Evolutionary conservation across 2,113 vertebrate genomes (phyloP), one percentile per base, ranked within the genome.

Genomic region (Caranx ignobilis): DNA sequence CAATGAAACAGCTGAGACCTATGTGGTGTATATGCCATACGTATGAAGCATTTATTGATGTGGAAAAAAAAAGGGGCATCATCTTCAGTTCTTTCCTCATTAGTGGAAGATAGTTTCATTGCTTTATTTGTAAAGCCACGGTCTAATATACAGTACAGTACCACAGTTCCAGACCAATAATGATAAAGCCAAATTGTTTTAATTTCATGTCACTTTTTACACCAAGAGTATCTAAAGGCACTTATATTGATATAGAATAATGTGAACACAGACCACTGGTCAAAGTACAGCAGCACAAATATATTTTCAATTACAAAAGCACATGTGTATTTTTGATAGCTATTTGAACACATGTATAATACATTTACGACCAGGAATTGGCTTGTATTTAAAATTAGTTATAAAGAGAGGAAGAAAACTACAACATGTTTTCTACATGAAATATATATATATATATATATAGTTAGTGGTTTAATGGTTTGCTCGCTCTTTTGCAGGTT

Each of bases 271-370:
- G 7, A 56, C 8, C 21, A 47, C 39, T 57, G n/a, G 47, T 52
- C 21, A 71, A 48, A 84, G 19, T 35, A 57, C 35, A 86, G 74
- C 72, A 84, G 82, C 80, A 84, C 88, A 86, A 88, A 76, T 71
- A 59, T 83, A 82, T 73, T 73, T 83, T 77, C 31, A 54, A 35
- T 77, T 60, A 71, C 19, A 82, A 79, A 83, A 88, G 71, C 61
- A 76, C 79, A 87, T 74, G 63, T 39, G 50, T 66, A 83, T 71
- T 83, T 83, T 85, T 66, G 7, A 67, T 72, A 80, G n/a, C 34
- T 21, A 39, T 59, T 47, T 43, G 21, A 11, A 65, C 63, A 67
- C 76, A 75, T 60, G 54, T 45, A 31, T 15, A 47, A 72, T 1
- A 55, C 4, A 66, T 54, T 8, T 67, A 63, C 57, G n/a, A 61